Evolutionary conservation across 53 echinoderm and acorn worm species (phyloP).

Genomic region (Echinarachnius parma): DNA sequence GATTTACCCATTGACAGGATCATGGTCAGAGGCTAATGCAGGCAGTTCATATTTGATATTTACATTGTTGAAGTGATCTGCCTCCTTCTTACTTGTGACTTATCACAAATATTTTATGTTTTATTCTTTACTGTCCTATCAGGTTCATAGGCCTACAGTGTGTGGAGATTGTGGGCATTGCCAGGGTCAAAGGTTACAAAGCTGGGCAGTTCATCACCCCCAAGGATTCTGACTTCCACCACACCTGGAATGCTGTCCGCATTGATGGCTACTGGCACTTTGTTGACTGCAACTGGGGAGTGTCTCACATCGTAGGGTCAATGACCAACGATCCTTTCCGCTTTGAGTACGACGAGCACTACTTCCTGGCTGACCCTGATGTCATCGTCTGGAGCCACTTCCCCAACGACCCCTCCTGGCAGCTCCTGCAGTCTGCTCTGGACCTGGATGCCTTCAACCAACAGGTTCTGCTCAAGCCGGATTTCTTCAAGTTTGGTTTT

Average conservation of each 20-base stretch:
- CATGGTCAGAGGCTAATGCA: no score
- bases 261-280: conserved; percentile 99
- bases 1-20: no score
- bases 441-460: conserved; percentile 67
- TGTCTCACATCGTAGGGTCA: conserved; percentile 89
- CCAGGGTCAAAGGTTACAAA: conserved; percentile 70
- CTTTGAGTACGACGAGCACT: conserved; percentile 97
- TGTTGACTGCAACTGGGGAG: conserved; percentile 98
- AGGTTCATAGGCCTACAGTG: conserved; percentile 89
- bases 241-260: conserved; percentile 97
- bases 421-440: conserved; percentile 56
- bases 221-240: conserved; percentile 58
- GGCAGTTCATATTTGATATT: no score
- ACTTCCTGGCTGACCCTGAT: conserved; percentile 92
- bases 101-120: no score
- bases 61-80: no score
- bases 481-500: conserved; percentile 84
- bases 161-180: conserved; percentile 89
- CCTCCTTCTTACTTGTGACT: no score
- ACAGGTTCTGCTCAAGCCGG: conserved; percentile 72
- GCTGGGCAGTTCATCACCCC: conserved; percentile 67
- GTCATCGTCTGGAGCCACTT: conserved; percentile 89
- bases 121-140: no score
- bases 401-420: conserved; percentile 86
- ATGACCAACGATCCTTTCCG: conserved; percentile 96